Evolutionary conservation across 2,888 invertebrate genomes (phyloP).

Genomic region (Clepsis dumicolana): DNA sequence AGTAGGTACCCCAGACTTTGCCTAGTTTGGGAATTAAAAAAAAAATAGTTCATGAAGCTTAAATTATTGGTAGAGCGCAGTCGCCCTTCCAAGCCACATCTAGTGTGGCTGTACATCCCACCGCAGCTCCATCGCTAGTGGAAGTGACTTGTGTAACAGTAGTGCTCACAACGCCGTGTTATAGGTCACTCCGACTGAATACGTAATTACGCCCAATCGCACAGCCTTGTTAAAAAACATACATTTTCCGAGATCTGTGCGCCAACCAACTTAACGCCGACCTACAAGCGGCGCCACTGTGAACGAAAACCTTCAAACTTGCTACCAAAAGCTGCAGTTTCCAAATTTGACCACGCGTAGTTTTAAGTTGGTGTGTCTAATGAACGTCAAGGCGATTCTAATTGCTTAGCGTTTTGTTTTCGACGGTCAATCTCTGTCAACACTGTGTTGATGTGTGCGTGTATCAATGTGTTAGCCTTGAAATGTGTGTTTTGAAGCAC

Average conservation of each 20-base stretch:
- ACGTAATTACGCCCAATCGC: slow-evolving; percentile 63
- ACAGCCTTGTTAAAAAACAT: slow-evolving; percentile 44
- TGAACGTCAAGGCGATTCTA: slow-evolving; percentile 15
- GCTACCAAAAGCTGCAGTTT: neutral
- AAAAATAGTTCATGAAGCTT: too few relatives aligned
- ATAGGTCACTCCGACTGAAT: slow-evolving; percentile 75
- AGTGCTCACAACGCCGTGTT: slow-evolving; percentile 73
- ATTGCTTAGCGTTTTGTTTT: slow-evolving; percentile 18
- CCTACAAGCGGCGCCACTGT: neutral
- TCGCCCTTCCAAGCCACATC: slow-evolving; percentile 2
- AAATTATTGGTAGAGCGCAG: slow-evolving; percentile 18
- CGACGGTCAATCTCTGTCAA: slow-evolving; percentile 19
- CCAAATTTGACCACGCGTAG: neutral
- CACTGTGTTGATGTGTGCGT: slow-evolving; percentile 1
- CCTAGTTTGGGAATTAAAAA: too few relatives aligned
- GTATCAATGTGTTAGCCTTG: slow-evolving; percentile 12
- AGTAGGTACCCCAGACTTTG: too few relatives aligned
- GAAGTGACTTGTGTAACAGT: slow-evolving; percentile 75
- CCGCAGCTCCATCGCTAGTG: slow-evolving; percentile 59
- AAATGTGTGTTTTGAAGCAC: neutral
- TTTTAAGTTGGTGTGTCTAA: neutral
- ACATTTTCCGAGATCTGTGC: slow-evolving; percentile 9
- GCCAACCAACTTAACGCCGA: neutral
- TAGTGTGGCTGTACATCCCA: neutral
- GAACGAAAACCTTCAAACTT: neutral